Conservation (phyloP, 2,888 invertebrate genomes). For the Smittia aterrima region DNA sequence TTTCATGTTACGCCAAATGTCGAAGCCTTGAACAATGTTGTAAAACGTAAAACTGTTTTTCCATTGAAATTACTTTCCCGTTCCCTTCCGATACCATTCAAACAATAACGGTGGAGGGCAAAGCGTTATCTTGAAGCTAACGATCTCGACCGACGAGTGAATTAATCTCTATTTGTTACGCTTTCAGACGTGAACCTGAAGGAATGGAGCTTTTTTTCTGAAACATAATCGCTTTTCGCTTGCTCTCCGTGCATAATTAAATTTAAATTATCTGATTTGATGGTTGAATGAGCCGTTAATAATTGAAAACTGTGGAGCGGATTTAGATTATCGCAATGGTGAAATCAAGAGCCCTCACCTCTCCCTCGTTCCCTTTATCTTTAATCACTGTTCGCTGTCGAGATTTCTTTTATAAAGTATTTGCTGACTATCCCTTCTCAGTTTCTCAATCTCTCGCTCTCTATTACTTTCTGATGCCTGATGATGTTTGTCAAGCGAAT, state of each 20-base stretch:
- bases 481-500: constrained; percentile 16
- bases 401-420: constrained; percentile 27
- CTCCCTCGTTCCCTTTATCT: constrained; percentile 18
- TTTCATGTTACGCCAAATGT: too few relatives aligned
- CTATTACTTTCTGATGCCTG: neutral
- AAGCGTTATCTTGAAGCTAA: neutral
- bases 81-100: too few relatives aligned
- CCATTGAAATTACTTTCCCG: too few relatives aligned
- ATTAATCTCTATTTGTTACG: constrained; percentile 41
- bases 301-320: constrained; percentile 28
- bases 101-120: too few relatives aligned
- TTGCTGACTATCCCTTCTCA: neutral
- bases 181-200: neutral
- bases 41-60: too few relatives aligned
- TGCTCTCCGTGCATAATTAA: constrained; percentile 35
- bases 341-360: neutral
- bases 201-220: neutral
- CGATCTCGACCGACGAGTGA: neutral
- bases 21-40: too few relatives aligned
- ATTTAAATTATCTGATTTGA: constrained; percentile 42
- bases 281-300: constrained; percentile 40
- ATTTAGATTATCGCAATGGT: neutral
- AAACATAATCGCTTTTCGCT: constrained; percentile 27
- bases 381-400: constrained; percentile 32
- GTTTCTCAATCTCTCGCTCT: neutral